Evolutionary conservation across 2,888 invertebrate genomes (phyloP), one percentile per base, ranked within the genome.

Genomic region (Drosophila nr. medialis): DNA sequence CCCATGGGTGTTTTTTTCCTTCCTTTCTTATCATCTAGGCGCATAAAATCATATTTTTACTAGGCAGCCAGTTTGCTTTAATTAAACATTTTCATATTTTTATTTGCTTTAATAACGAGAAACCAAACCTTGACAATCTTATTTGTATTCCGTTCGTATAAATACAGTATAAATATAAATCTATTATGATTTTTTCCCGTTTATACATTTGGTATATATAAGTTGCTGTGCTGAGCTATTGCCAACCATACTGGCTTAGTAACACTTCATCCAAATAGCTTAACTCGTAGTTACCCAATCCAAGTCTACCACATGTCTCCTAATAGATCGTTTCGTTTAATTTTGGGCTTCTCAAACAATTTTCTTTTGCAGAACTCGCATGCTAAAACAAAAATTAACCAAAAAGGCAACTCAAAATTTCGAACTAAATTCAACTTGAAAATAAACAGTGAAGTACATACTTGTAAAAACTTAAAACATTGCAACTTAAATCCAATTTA

Each of bases 361-460:
- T 86, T 88, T 87, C 85, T 80, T 87, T 87, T 87, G 86, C 86
- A 87, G 86, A 87, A 87, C 83, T 89, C 89, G 86, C 86, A 87
- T 87, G 86, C 89, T 89, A 67, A 67, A 72, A 73, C 62, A 76
- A 75, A 76, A 66, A 70, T 79, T 62, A 79, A 68, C 29, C 56
- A 72, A 74, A 80, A 80, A 72, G 61, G 72, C 75, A 82, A 76
- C 82, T 69, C 73, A 79, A 81, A 81, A 81, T 71, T 77, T 72
- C 58, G 70, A 86, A 80, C 64, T 80, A 80, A 80, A 80, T 74
- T 83, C 62, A 75, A 83, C 56, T 55, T 59, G 51, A 80, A 79
- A 71, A 71, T 70, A 69, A 80, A 87, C 84, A 81, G 80, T 86
- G 80, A 80, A 75, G 42, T 61, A 56, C 68, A 83, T 66, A 69